Percentiles rank a stretch among this genome's conserved stretches.
Evolutionary conservation across 1,140 invertebrate species (phyloP).

Genomic region (Cydia pomonella): DNA sequence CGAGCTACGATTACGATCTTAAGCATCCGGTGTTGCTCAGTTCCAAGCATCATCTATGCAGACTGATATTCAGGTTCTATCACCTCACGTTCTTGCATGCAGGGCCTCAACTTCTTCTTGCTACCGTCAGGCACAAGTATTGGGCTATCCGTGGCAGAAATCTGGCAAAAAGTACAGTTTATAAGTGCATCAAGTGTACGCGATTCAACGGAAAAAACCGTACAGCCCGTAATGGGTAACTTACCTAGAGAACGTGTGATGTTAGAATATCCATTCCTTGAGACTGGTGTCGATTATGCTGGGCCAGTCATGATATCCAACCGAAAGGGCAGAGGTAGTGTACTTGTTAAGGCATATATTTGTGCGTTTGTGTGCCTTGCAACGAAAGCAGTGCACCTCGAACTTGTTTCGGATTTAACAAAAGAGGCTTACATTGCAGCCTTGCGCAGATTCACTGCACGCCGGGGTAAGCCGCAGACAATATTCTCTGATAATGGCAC

Average conservation of each 20-base stretch:
- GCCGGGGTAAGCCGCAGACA: slow-evolving; percentile 42
- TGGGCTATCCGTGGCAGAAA: slow-evolving; percentile 38
- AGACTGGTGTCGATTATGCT: slow-evolving; percentile 38
- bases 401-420: slow-evolving; percentile 48
- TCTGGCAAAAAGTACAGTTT: slow-evolving; percentile 27
- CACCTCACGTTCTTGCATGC: slow-evolving; percentile 36
- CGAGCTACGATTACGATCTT: background rate
- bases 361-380: slow-evolving; percentile 48
- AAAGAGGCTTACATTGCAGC: slow-evolving; percentile 46
- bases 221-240: slow-evolving; percentile 26
- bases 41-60: slow-evolving; percentile 18
- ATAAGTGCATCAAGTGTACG: background rate
- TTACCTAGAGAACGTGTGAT: background rate
- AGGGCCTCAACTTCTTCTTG: slow-evolving; percentile 34
- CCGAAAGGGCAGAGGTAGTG: no score
- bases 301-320: no score
- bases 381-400: slow-evolving; percentile 52
- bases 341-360: slow-evolving; percentile 43
- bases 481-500: slow-evolving; percentile 45
- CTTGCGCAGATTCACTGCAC: slow-evolving; percentile 42
- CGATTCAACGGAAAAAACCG: background rate
- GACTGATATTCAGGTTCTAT: slow-evolving; percentile 34
- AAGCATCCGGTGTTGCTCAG: slow-evolving; percentile 18
- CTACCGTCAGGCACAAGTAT: slow-evolving; percentile 36
- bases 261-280: slow-evolving; percentile 46